phyloP scores from a whole-genome alignment of 2,113 vertebrate species.

The Epinephelus fuscoguttatus region DNA sequence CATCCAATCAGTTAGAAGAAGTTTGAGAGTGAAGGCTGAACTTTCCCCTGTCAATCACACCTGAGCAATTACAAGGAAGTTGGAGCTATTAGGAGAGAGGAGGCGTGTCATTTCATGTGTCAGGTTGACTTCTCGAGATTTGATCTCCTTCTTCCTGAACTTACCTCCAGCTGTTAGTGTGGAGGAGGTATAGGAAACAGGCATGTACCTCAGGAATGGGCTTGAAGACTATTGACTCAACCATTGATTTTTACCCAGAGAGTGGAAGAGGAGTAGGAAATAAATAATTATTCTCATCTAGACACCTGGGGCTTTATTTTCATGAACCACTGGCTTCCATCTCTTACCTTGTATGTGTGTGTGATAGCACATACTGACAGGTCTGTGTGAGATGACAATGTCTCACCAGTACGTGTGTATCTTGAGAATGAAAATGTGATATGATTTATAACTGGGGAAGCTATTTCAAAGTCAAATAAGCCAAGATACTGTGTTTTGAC shows the following conservation, averaged over 20 bases:
- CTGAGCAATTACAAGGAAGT: conserved; percentile 44
- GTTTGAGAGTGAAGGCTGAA: conserved; percentile 17
- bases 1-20: conserved; percentile 9
- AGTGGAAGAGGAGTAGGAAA: conserved; percentile 64
- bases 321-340: conserved; percentile 29
- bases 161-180: conserved; percentile 49
- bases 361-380: conserved; percentile 11
- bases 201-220: conserved; percentile 63
- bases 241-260: conserved; percentile 77
- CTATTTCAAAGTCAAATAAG: not conserved
- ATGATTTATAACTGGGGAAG: not conserved
- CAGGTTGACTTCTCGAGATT: conserved; percentile 49
- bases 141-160: conserved; percentile 33
- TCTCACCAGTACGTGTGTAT: not conserved
- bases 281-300: conserved; percentile 67
- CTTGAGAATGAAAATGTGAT: not conserved
- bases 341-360: not conserved
- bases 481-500: not conserved
- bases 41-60: conserved; percentile 42
- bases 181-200: conserved; percentile 56
- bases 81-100: conserved; percentile 32
- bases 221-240: conserved; percentile 74
- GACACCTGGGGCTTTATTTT: conserved; percentile 53
- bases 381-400: conserved; percentile 4
- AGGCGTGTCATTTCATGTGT: conserved; percentile 39